These are phyloP conservation scores for Erebia epiphron DNA, from an alignment of 2,888 invertebrate genomes.

Conservation along the genomic window DNA sequence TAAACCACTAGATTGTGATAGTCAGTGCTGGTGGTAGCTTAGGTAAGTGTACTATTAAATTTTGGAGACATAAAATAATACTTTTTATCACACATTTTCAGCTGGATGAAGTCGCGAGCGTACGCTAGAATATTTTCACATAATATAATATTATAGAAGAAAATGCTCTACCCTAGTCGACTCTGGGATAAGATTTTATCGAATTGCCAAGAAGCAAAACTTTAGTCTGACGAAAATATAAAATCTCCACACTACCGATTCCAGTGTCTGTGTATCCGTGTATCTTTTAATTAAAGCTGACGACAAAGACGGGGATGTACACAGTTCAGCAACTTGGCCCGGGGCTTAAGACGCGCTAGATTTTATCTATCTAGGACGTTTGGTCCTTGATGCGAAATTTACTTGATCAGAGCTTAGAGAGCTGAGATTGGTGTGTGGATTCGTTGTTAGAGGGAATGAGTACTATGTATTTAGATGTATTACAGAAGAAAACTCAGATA, in stretches of 20 bases:
- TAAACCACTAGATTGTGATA: too few species aligned
- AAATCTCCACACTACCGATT: neutral
- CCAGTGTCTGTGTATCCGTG: neutral
- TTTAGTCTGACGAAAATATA: neutral
- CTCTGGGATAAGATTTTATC: too few species aligned
- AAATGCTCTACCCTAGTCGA: too few species aligned
- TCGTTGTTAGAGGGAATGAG: neutral
- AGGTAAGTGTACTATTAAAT: too few species aligned
- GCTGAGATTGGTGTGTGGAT: neutral
- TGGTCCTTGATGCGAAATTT: neutral
- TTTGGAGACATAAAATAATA: too few species aligned
- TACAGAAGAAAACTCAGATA: too few species aligned
- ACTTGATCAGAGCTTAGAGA: neutral
- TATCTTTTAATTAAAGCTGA: conserved; percentile 5
- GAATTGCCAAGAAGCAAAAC: too few species aligned
- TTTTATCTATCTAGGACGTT: neutral
- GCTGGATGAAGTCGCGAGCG: too few species aligned
- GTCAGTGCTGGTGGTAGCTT: too few species aligned
- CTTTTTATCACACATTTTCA: too few species aligned
- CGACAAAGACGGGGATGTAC: neutral
- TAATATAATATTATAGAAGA: too few species aligned
- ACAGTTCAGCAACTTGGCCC: conserved; percentile 1
- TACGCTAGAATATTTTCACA: too few species aligned
- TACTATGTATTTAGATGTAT: neutral
- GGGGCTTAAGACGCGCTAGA: neutral